phyloP scores from a whole-genome alignment of 2,113 vertebrate species.

The Murina feae region DNA sequence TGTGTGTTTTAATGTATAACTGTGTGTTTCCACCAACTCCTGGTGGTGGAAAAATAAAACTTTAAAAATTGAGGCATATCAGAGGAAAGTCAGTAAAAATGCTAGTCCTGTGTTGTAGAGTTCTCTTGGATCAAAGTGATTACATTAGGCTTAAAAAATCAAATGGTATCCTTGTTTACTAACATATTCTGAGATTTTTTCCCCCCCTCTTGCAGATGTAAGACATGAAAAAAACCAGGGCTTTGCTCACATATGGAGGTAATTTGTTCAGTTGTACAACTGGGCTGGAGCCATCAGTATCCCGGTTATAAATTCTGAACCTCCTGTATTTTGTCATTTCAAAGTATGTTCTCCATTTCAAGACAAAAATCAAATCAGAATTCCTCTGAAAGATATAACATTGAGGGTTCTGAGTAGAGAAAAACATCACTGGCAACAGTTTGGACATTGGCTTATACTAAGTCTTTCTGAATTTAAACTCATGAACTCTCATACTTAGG shows the following conservation, averaged over 20 bases:
- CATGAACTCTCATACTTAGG: conserved; percentile 56
- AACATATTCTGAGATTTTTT: conserved; percentile 3
- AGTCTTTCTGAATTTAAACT: conserved; percentile 60
- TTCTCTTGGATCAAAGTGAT: conserved; percentile 24
- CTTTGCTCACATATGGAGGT: conserved; percentile 49
- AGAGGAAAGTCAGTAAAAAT: conserved; percentile 4
- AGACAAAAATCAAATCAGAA: conserved; percentile 38
- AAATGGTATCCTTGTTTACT: conserved; percentile 37
- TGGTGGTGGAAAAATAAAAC: conserved; percentile 21
- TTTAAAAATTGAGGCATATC: neutral
- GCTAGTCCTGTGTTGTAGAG: neutral
- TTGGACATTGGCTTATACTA: conserved; percentile 47
- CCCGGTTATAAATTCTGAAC: conserved; percentile 33
- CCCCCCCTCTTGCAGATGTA: neutral
- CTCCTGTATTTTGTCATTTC: conserved; percentile 47
- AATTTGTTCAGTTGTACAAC: conserved; percentile 44
- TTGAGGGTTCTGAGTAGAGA: neutral
- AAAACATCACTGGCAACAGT: conserved; percentile 9
- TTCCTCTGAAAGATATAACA: conserved; percentile 43
- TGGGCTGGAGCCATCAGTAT: conserved; percentile 38
- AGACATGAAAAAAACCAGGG: neutral
- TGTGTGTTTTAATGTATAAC: neutral
- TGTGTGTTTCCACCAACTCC: no score
- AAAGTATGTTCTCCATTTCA: conserved; percentile 44
- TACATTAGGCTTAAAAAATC: conserved; percentile 25